Conservation (phyloP, 2,888 invertebrate genomes). For the Tiliacea aurago region DNA sequence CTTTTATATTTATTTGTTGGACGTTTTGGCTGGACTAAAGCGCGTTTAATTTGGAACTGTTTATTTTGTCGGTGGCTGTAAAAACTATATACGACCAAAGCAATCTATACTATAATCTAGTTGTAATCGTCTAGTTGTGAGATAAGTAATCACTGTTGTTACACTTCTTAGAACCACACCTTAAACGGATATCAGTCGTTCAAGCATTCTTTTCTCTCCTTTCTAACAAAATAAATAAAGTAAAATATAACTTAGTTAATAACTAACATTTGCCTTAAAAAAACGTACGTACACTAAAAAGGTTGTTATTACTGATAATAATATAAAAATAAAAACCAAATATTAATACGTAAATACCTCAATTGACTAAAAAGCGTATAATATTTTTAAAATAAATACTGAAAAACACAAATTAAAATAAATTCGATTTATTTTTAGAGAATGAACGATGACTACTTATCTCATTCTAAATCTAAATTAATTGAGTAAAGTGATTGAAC, state of each 20-base stretch:
- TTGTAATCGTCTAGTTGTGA: conserved; percentile 70
- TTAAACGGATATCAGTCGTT: conserved; percentile 20
- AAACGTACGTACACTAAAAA: conserved; percentile 51
- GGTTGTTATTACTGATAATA: conserved; percentile 59
- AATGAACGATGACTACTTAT: conserved; percentile 66
- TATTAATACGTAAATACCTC: conserved; percentile 41
- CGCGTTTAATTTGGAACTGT: conserved; percentile 50
- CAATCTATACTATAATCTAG: conserved; percentile 79
- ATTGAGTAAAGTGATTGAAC: conserved; percentile 75
- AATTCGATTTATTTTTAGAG: conserved; percentile 1
- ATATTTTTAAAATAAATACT: conserved; percentile 7
- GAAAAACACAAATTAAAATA: neutral
- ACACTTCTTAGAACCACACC: conserved; percentile 43
- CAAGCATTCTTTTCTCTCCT: neutral
- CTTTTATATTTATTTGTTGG: conserved; percentile 10
- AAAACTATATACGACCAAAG: conserved; percentile 82
- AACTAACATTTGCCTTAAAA: conserved; percentile 52
- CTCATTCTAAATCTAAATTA: conserved; percentile 69
- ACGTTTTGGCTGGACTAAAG: conserved; percentile 56
- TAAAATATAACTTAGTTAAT: conserved; percentile 11
- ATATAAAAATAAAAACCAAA: conserved; percentile 42
- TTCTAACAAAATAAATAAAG: conserved; percentile 11
- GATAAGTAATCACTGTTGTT: conserved; percentile 69
- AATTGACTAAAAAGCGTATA: conserved; percentile 31
- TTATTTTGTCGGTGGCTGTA: conserved; percentile 68